Evolutionary conservation across 2,888 invertebrate genomes (phyloP).

Genomic region (Nomada hirtipes): DNA sequence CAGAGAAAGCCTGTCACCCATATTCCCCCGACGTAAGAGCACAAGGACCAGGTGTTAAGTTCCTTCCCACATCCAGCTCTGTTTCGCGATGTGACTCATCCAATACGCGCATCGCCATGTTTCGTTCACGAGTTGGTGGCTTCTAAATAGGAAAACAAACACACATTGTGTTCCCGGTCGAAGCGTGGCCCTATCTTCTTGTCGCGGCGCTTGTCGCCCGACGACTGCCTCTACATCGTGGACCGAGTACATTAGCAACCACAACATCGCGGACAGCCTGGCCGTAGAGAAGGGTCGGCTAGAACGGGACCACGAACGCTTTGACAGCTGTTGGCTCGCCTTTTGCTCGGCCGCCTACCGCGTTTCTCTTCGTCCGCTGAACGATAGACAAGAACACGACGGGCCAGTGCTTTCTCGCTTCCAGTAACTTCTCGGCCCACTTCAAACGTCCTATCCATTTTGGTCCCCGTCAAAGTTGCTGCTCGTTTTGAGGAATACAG

Average conservation of each 20-base stretch:
- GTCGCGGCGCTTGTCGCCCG: slow-evolving; percentile 60
- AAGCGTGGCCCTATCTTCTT: slow-evolving; percentile 62
- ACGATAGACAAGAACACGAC: slow-evolving; percentile 57
- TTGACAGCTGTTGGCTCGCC: slow-evolving; percentile 77
- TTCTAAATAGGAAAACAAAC: slow-evolving; percentile 74
- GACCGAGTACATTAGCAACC: slow-evolving; percentile 77
- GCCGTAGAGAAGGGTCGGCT: slow-evolving; percentile 58
- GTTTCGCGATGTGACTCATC: slow-evolving; percentile 55
- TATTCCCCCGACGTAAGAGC: neutral
- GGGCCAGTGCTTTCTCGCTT: slow-evolving; percentile 56
- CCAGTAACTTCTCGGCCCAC: slow-evolving; percentile 68
- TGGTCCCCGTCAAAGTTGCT: slow-evolving; percentile 54
- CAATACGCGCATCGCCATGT: slow-evolving; percentile 2
- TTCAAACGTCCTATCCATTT: slow-evolving; percentile 72
- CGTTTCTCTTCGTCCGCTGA: neutral
- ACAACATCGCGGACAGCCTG: slow-evolving; percentile 71
- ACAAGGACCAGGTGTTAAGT: slow-evolving; percentile 31
- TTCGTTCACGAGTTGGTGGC: slow-evolving; percentile 41
- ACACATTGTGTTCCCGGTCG: slow-evolving; percentile 60
- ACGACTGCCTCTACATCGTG: slow-evolving; percentile 57
- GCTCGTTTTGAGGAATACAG: slow-evolving; percentile 52
- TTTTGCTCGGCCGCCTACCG: slow-evolving; percentile 65
- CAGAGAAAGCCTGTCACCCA: slow-evolving; percentile 10
- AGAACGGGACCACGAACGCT: slow-evolving; percentile 68
- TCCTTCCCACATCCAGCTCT: neutral